Conservation (phyloP, 2,888 invertebrate genomes). For the Frankliniella fusca region DNA sequence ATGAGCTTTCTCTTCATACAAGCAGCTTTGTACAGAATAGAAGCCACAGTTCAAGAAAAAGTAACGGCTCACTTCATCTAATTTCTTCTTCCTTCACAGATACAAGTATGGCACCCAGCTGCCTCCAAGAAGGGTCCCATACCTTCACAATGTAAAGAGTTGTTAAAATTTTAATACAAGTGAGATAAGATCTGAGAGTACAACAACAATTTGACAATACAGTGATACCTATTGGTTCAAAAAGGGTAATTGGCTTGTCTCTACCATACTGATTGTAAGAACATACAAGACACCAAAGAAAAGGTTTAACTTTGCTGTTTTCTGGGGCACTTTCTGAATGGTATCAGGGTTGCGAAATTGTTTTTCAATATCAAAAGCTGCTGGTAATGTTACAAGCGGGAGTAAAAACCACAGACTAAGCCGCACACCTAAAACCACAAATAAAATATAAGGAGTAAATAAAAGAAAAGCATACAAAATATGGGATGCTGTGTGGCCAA, state of each 20-base stretch:
- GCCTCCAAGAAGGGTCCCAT: background rate
- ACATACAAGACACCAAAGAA: slow-evolving; percentile 88
- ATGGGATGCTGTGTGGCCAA: slow-evolving; percentile 87
- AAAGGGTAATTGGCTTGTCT: slow-evolving; percentile 42
- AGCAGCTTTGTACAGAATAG: background rate
- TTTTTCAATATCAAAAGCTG: slow-evolving; percentile 86
- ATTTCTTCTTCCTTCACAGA: background rate
- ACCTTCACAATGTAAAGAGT: background rate
- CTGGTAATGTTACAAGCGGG: slow-evolving; percentile 79
- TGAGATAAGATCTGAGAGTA: background rate
- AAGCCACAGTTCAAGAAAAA: background rate
- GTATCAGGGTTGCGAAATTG: slow-evolving; percentile 74
- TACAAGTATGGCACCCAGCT: background rate
- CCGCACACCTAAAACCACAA: slow-evolving; percentile 78
- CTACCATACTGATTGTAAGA: slow-evolving; percentile 63
- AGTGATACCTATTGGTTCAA: slow-evolving; percentile 35
- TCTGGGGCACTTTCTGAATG: slow-evolving; percentile 76
- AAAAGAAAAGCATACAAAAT: slow-evolving; percentile 83
- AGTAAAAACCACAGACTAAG: slow-evolving; percentile 84
- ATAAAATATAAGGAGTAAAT: slow-evolving; percentile 85
- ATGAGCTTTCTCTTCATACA: background rate
- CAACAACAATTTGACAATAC: slow-evolving; percentile 28
- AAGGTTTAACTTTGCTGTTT: slow-evolving; percentile 85
- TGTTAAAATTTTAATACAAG: background rate
- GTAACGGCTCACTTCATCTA: background rate